These are phyloP conservation scores for Cyanocitta stelleri DNA, from an alignment of 2,113 vertebrate species.

Conservation along the genomic window DNA sequence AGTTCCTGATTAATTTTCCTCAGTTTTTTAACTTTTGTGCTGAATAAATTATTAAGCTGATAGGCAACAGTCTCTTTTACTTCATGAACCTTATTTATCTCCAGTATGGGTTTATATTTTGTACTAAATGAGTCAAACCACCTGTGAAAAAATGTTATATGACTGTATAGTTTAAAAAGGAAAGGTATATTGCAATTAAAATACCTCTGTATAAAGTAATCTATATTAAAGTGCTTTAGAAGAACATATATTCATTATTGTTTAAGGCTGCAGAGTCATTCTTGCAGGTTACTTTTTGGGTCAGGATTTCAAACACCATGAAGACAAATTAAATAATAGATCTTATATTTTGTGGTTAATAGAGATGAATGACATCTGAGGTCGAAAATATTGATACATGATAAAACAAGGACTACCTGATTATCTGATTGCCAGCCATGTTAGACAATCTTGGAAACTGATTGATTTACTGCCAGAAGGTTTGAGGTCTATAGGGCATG, in stretches of 20 bases:
- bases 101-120: not conserved
- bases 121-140: not conserved
- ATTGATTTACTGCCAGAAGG: not conserved
- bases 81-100: not conserved
- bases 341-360: not conserved
- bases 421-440: not conserved
- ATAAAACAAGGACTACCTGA: not conserved
- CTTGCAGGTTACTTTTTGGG: not conserved
- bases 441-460: not conserved
- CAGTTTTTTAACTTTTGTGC: not conserved
- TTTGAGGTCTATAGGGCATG: not conserved
- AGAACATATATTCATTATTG: not conserved
- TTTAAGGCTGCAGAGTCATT: not conserved
- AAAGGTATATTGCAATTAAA: not conserved
- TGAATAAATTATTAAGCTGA: not conserved
- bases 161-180: not conserved
- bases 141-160: not conserved
- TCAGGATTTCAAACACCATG: not conserved
- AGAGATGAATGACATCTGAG: not conserved
- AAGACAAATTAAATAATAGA: not conserved
- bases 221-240: not conserved
- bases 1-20: not conserved
- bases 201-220: not conserved
- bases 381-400: not conserved
- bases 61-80: not conserved